phyloP scores from a whole-genome alignment of 1,140 invertebrate species.

The Lanistes nyassanus region DNA sequence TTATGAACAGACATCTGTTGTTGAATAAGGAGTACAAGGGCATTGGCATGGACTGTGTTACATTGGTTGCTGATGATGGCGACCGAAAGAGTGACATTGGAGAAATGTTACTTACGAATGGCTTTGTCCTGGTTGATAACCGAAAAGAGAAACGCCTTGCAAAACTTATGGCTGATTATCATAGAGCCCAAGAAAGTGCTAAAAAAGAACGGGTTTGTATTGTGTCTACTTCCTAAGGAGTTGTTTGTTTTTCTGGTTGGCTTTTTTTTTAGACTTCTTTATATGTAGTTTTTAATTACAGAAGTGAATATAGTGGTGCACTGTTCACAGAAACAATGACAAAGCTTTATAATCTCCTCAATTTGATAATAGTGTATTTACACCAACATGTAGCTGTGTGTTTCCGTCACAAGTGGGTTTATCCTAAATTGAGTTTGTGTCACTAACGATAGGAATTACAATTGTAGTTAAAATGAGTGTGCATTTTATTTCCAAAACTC shows the following conservation, averaged over 20 bases:
- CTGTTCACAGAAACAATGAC: too few relatives aligned
- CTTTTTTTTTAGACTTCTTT: not conserved
- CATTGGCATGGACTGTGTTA: constrained; percentile 72
- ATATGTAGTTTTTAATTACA: not conserved
- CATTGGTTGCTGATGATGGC: constrained; percentile 79
- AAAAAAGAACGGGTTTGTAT: constrained; percentile 75
- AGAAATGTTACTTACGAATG: constrained; percentile 86
- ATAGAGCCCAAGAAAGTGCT: constrained; percentile 84
- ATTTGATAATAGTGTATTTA: too few relatives aligned
- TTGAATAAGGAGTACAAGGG: constrained; percentile 72
- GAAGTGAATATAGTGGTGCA: too few relatives aligned
- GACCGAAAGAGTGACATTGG: constrained; percentile 80
- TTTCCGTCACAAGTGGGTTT: too few relatives aligned
- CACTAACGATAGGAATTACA: too few relatives aligned
- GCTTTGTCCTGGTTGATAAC: constrained; percentile 83
- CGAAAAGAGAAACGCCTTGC: constrained; percentile 83
- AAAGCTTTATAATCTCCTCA: too few relatives aligned
- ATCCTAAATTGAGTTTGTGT: too few relatives aligned
- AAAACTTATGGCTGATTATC: constrained; percentile 85
- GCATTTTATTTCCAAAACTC: too few relatives aligned
- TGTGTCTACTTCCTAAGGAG: too few relatives aligned
- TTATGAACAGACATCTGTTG: constrained; percentile 64
- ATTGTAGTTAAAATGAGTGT: too few relatives aligned
- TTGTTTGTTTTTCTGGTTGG: too few relatives aligned
- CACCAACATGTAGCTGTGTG: too few relatives aligned